These are phyloP conservation scores for Acleris cristana DNA, from an alignment of 2,888 invertebrate genomes.

Conservation along the genomic window DNA sequence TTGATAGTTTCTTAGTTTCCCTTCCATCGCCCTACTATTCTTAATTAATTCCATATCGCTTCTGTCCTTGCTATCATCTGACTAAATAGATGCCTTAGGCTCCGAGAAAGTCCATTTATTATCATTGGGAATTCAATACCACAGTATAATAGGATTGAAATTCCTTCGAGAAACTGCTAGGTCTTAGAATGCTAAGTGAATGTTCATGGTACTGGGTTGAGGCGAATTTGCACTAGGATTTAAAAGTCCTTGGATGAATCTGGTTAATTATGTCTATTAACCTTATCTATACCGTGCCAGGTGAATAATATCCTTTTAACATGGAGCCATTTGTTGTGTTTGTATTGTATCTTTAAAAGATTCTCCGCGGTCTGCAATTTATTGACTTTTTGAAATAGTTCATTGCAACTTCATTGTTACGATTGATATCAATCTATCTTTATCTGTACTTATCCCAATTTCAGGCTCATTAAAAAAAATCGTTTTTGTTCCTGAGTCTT, in stretches of 20 bases:
- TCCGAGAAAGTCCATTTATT: conserved; percentile 19
- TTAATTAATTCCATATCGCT: conserved; percentile 20
- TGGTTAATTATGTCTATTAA: not conserved
- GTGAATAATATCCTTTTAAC: too few species aligned
- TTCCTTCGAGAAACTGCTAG: conserved; percentile 18
- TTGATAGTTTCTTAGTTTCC: conserved; percentile 7
- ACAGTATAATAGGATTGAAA: conserved; percentile 20
- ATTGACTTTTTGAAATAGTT: too few species aligned
- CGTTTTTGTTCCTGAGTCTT: not conserved
- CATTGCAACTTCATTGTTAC: too few species aligned
- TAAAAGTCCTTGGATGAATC: not conserved
- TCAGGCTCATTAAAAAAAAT: too few species aligned
- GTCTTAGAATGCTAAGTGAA: conserved; percentile 28
- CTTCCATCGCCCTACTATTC: conserved; percentile 22
- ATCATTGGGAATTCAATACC: conserved; percentile 20
- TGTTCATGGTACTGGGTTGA: conserved; percentile 14
- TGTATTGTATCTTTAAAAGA: too few species aligned
- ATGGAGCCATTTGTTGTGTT: too few species aligned
- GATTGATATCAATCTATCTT: too few species aligned
- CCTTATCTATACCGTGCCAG: not conserved
- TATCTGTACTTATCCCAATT: too few species aligned
- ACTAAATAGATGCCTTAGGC: conserved; percentile 19
- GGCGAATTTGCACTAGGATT: not conserved
- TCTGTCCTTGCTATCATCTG: conserved; percentile 18
- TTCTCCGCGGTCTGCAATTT: too few species aligned